phyloP scores from a whole-genome alignment of 2,113 vertebrate genomes.

The Pandion haliaetus region DNA sequence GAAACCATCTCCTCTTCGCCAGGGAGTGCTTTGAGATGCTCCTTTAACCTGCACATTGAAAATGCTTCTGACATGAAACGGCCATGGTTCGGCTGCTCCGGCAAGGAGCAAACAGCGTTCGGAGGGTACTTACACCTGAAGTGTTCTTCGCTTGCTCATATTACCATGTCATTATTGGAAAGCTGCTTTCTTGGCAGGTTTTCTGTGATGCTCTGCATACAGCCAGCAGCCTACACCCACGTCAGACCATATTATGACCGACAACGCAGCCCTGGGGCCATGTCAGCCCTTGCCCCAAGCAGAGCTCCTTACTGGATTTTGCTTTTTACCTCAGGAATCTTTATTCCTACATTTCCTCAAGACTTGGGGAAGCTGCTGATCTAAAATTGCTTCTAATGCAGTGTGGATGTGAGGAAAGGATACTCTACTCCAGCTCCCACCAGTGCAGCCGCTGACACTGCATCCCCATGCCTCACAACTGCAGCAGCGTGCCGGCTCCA shows the following conservation, averaged over 20 bases:
- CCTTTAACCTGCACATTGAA: slow-evolving; percentile 72
- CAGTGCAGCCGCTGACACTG: fast-evolving
- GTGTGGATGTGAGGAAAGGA: neutral
- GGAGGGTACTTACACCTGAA: neutral
- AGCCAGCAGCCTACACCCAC: neutral
- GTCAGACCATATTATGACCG: neutral
- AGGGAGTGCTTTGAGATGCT: slow-evolving; percentile 70
- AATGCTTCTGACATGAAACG: neutral
- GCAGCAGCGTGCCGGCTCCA: fast-evolving
- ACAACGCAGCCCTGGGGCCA: fast-evolving
- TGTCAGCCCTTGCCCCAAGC: neutral
- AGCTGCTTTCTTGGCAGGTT: neutral
- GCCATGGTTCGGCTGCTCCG: fast-evolving
- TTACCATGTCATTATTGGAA: fast-evolving
- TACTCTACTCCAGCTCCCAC: neutral
- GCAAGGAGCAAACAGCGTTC: neutral
- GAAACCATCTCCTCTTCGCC: slow-evolving; percentile 56
- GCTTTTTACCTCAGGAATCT: neutral
- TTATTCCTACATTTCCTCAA: neutral
- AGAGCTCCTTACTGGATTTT: neutral
- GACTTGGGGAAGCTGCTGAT: neutral
- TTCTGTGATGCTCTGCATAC: neutral
- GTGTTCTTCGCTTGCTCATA: neutral
- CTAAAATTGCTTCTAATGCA: neutral
- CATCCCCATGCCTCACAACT: neutral